Evolutionary conservation across 2,113 vertebrate species (phyloP), one percentile per base, ranked within the genome.

Genomic region (Oreocharis arfaki): DNA sequence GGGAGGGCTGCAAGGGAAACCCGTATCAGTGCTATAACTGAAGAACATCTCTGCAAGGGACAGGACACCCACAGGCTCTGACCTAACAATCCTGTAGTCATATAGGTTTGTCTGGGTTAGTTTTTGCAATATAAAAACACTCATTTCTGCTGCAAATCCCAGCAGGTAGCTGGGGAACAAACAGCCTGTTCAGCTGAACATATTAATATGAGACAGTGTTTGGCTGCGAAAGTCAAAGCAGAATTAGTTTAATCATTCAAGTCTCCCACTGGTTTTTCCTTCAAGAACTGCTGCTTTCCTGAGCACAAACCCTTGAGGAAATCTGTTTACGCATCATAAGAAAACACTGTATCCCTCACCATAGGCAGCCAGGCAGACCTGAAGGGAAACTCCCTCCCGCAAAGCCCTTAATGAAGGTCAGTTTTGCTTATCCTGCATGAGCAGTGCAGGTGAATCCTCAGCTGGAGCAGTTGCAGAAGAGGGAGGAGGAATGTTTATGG

Each of bases 161-260:
- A 78, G 35, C 15, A 74, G n/a, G 33, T 26, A 89, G 21, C 27
- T 74, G 39, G 49, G 46, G 33, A 93, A 92, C 33, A 80, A 86
- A 41, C 12, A 89, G 64, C 28, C 32, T 32, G 27, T 41, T 81
- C 27, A 23, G 14, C 9, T 59, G 33, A 28, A 32, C 35, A 13
- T 33, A 81, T 78, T 81, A 90, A 74, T 52, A 70, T 70, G 33
- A 84, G 33, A 55, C 3, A 77, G 22, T 26, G 30, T 81, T 84
- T 46, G 28, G 42, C 35, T 65, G 46, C 20, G 21, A 22, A 90
- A 83, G n/a, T 69, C 63, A 75, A 53, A 77, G 60, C 13, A 74
- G 50, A 90, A 61, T 92, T 77, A 53, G 14, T 76, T 90, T 46
- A 41, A 57, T 89, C 42, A 70, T 86, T 86, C 27, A 67, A 67